These are phyloP conservation scores for Fukomys damarensis DNA, from an alignment of 2,113 vertebrate genomes.

Conservation along the genomic window DNA sequence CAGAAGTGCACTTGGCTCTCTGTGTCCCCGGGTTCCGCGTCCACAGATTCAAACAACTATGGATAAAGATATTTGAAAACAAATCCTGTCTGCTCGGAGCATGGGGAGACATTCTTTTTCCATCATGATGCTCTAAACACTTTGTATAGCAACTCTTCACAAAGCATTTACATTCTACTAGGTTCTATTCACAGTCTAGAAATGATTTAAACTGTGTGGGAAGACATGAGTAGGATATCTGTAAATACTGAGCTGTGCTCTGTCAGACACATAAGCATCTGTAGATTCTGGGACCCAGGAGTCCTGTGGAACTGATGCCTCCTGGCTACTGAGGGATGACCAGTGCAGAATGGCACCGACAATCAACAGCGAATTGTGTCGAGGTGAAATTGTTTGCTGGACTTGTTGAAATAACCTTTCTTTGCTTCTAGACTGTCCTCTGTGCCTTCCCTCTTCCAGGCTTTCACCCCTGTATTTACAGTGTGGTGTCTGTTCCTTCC, in stretches of 20 bases:
- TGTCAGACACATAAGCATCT: background rate
- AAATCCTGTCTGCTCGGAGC: background rate
- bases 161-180: background rate
- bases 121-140: background rate
- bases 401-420: fast-evolving
- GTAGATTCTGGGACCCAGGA: background rate
- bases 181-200: background rate
- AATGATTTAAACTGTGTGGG: background rate
- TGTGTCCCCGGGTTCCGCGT: background rate
- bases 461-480: background rate
- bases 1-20: background rate
- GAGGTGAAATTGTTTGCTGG: background rate
- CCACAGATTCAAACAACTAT: background rate
- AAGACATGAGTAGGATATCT: background rate
- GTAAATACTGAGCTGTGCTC: background rate
- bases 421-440: background rate
- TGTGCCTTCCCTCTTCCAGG: fast-evolving
- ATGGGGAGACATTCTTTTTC: background rate
- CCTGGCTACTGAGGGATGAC: fast-evolving
- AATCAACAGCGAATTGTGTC: fast-evolving
- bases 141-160: too few species aligned
- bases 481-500: background rate
- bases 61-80: background rate
- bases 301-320: fast-evolving
- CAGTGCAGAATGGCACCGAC: background rate